These are phyloP conservation scores for Lamprologus speciosus DNA, from an alignment of 2,113 vertebrate genomes.

Conservation along the genomic window DNA sequence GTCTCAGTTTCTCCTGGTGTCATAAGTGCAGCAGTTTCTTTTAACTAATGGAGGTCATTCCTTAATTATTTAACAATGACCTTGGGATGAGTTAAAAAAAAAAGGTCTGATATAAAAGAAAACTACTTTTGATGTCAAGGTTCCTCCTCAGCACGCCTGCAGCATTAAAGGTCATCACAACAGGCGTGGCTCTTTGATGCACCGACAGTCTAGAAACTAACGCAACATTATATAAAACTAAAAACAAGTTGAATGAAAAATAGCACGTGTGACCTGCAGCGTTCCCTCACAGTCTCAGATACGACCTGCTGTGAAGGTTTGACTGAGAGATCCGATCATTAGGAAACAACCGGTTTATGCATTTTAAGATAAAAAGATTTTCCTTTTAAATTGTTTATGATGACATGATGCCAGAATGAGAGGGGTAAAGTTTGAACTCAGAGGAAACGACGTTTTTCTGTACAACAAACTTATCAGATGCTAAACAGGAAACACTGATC, in stretches of 20 bases:
- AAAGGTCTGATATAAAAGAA: not conserved
- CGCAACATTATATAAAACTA: not conserved
- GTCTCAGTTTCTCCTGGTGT: not conserved
- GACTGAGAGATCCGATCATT: not conserved
- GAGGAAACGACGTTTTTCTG: not conserved
- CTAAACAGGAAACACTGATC: not conserved
- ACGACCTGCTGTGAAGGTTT: not conserved
- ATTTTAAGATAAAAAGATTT: not conserved
- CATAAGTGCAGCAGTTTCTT: not conserved
- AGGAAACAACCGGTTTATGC: not conserved
- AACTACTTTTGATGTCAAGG: not conserved
- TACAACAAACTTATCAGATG: not conserved
- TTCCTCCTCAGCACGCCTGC: not conserved
- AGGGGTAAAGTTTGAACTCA: not conserved
- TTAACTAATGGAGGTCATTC: not conserved
- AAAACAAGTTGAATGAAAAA: not conserved
- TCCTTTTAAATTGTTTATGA: not conserved
- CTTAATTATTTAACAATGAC: not conserved
- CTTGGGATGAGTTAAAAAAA: not conserved
- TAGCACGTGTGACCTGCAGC: not conserved
- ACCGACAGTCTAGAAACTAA: fast-evolving
- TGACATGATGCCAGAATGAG: not conserved
- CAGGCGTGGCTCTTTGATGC: not conserved
- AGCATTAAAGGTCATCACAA: not conserved
- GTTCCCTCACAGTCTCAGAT: not conserved